Conservation (phyloP, 2,113 vertebrate species). For the Phycodurus eques region DNA sequence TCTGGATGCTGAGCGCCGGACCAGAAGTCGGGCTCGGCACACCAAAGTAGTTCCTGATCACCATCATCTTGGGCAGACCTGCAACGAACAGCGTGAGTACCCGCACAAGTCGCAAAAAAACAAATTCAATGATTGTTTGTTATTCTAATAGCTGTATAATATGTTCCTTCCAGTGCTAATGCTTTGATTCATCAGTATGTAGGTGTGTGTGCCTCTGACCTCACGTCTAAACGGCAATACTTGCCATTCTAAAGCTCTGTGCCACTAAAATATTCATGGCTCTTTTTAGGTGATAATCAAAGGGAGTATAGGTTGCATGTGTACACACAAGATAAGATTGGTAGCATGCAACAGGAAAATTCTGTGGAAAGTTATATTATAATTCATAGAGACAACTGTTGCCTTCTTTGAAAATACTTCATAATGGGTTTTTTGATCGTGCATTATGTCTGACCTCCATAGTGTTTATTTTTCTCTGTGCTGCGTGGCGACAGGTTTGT, state of each 20-base stretch:
- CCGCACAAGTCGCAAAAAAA: not conserved
- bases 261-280: slow-evolving; percentile 44
- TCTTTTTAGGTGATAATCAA: slow-evolving; percentile 34
- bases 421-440: slow-evolving; percentile 7
- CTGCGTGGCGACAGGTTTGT: not conserved
- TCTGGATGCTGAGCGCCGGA: slow-evolving; percentile 81
- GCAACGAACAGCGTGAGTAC: not conserved
- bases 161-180: not conserved
- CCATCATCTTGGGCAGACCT: slow-evolving; percentile 94
- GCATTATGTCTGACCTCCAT: not conserved
- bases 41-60: slow-evolving; percentile 84
- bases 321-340: slow-evolving; percentile 17
- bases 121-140: not conserved
- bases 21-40: slow-evolving; percentile 80
- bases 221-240: slow-evolving; percentile 14
- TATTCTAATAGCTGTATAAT: not conserved
- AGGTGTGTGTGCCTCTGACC: not conserved
- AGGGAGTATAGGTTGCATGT: slow-evolving; percentile 18
- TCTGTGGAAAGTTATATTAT: not conserved
- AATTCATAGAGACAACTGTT: not conserved
- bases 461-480: not conserved
- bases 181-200: slow-evolving; percentile 2
- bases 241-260: slow-evolving; percentile 29
- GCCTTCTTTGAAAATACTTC: slow-evolving; percentile 2
- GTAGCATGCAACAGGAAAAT: not conserved